Base-by-base conservation (phyloP, 2,113 vertebrate species). In the Talpa occidentalis region DNA sequence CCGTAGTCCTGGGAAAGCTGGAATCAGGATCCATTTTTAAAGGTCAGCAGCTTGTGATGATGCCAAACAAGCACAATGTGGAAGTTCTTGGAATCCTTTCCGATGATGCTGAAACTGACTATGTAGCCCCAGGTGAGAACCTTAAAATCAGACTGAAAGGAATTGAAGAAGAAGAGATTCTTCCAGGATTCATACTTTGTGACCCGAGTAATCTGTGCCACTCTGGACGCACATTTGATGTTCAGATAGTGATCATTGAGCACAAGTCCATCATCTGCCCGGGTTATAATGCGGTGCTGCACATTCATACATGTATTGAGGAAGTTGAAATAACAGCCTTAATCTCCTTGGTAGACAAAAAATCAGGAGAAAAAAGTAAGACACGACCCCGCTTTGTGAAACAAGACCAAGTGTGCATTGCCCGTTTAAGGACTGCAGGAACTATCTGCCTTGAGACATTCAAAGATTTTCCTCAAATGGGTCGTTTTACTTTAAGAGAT, bases 191-290 rank as follows among this genome's bases (percentile, higher is more conserved):
- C 97, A 99, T 99, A 97, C 99, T 99, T 90, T 99, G 99, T 97
- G 99, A 99, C 95, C 99, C 98, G 6, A 99, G 99, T 98, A 99
- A 99, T 98, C 98, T 99, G 84, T 99, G 99, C 98, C 99, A 99
- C 98, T 99, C 99, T 42, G 99, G 99, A 72, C 99, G 99, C 96
- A 99, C 99, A 0, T 99, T 99, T 93, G 99, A 99, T 90, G 99
- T 99, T 91, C 99, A 99, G 99, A 99, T 99, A 96, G 99, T 99
- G 98, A 99, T 99, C 98, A 99, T 99, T 97, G 99, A 99, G 98
- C 99, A 99, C 99, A 99, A 99, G 97, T 99, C 99, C 95, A 99
- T 99, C 98, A 99, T 99, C 97, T 99, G 99, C 97, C 99, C 99
- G 90, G 99, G 99, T 98, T 99, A 99, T 97, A 99, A 99, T 95